These are phyloP conservation scores for Zaprionus ghesquierei DNA, from an alignment of 1,140 invertebrate species.

Conservation along the genomic window DNA sequence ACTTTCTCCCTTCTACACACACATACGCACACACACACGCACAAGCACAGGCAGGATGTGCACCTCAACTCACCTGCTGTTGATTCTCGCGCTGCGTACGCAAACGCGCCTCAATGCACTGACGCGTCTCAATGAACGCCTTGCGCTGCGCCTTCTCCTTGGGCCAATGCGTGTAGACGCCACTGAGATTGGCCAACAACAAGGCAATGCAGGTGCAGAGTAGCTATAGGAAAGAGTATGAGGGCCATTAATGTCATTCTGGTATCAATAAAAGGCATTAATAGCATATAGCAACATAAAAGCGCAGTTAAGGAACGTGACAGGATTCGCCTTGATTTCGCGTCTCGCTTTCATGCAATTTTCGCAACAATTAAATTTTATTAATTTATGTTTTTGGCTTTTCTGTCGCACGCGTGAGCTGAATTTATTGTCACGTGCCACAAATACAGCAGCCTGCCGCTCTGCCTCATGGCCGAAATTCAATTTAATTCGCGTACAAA, in stretches of 20 bases:
- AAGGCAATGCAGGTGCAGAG: slow-evolving; percentile 88
- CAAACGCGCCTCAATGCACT: slow-evolving; percentile 95
- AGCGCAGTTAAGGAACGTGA: neutral
- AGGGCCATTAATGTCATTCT: neutral
- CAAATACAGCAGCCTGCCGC: neutral
- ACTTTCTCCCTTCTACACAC: no score
- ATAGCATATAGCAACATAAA: neutral
- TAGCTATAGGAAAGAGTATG: slow-evolving; percentile 83
- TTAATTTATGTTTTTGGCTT: slow-evolving; percentile 56
- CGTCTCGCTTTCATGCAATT: slow-evolving; percentile 70
- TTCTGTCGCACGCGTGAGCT: slow-evolving; percentile 15
- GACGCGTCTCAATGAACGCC: slow-evolving; percentile 96
- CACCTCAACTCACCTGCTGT: slow-evolving; percentile 90
- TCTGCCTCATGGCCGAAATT: neutral
- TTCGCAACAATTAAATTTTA: slow-evolving; percentile 75
- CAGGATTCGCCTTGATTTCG: no score
- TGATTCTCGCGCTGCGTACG: slow-evolving; percentile 97
- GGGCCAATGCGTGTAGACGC: slow-evolving; percentile 95
- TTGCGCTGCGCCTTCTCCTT: slow-evolving; percentile 95
- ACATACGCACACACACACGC: neutral
- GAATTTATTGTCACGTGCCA: slow-evolving; percentile 22
- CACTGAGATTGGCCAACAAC: slow-evolving; percentile 92
- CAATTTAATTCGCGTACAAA: neutral
- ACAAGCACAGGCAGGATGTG: neutral
- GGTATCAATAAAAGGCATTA: neutral